A percentile compares a stretch with the other conserved stretches of the same genome.
Evolutionary conservation across 2,113 vertebrate genomes (phyloP).

Genomic region (Coracopsis vasa): DNA sequence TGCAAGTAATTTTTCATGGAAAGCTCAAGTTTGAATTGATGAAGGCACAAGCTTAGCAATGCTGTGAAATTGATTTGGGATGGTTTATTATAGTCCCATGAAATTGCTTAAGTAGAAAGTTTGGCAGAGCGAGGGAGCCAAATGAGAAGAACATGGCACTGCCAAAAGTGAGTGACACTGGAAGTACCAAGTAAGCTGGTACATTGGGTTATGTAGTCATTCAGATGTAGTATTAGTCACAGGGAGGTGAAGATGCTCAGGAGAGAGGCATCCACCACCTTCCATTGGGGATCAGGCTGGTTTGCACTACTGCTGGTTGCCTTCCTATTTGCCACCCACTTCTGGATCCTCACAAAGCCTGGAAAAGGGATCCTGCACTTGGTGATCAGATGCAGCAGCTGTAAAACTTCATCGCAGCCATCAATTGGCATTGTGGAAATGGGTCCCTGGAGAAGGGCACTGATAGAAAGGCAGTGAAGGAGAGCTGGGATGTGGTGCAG

Average conservation of each 20-base stretch:
- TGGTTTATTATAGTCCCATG: slow-evolving; percentile 18
- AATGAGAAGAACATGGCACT: neutral
- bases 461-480: neutral
- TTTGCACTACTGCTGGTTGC: neutral
- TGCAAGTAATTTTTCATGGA: slow-evolving; percentile 10
- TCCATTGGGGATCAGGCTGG: neutral
- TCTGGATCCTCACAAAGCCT: neutral
- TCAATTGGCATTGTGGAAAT: neutral
- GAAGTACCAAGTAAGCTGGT: neutral
- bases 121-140: neutral
- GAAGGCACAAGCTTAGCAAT: neutral
- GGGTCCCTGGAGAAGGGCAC: slow-evolving; percentile 4
- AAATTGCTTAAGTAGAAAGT: slow-evolving; percentile 36
- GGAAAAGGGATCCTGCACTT: neutral
- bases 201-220: neutral
- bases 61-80: slow-evolving; percentile 52
- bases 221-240: neutral
- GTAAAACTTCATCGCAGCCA: neutral
- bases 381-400: neutral
- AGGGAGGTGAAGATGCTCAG: neutral
- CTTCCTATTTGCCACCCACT: neutral
- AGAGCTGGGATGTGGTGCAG: neutral
- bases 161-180: neutral
- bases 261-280: neutral
- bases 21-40: slow-evolving; percentile 3